phyloP scores from a whole-genome alignment of 2,888 invertebrate genomes.

The Rotaria socialis region DNA sequence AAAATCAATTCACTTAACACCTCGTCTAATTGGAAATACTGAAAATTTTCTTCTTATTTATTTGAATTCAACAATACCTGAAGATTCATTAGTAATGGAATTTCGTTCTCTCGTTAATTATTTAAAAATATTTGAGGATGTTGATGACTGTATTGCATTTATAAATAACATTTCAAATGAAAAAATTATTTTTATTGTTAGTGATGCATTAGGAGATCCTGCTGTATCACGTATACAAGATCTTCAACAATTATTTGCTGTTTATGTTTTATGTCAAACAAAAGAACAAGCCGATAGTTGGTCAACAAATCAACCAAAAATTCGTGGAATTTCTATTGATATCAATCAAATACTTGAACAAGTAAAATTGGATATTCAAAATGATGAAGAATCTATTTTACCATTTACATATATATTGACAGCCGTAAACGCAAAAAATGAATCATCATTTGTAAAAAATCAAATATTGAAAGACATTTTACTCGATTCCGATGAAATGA shows the following conservation, averaged over 20 bases:
- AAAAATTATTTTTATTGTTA: background rate
- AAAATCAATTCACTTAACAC: background rate
- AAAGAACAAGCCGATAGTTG: background rate
- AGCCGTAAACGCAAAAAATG: background rate
- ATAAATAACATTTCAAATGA: background rate
- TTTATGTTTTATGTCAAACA: constrained; percentile 23
- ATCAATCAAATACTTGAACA: background rate
- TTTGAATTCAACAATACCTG: background rate
- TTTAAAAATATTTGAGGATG: background rate
- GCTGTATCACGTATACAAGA: constrained; percentile 25
- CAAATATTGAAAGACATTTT: background rate
- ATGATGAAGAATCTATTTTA: background rate
- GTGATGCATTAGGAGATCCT: background rate
- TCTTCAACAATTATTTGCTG: constrained; percentile 11
- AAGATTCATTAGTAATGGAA: background rate
- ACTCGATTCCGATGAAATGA: background rate
- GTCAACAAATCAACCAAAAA: background rate
- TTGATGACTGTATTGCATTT: background rate
- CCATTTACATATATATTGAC: background rate
- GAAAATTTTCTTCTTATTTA: constrained; percentile 1
- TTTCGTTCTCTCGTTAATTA: background rate
- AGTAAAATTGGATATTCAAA: background rate
- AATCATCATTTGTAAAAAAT: background rate
- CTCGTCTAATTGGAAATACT: background rate
- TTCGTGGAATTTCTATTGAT: background rate